Base-by-base conservation (phyloP, 2,888 invertebrate species). In the Linnaemya vulpina region DNA sequence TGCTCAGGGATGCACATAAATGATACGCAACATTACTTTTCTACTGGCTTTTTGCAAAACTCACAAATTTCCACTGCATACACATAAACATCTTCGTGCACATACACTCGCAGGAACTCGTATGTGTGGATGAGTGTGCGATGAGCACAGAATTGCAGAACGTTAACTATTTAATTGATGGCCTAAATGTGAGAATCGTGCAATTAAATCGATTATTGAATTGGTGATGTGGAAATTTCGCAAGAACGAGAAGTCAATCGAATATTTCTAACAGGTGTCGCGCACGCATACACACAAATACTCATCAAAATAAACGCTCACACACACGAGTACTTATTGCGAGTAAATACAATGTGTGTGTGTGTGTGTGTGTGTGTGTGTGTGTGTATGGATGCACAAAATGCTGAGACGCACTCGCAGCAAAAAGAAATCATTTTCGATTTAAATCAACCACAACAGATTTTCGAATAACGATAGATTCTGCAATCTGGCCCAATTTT, bases 11-110 rank as follows among this genome's bases (percentile, higher is more conserved):
- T 80, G 86, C 70, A 46, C 17, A 17, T 46, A 85, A 85, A 85
- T 85, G 85, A 82, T 85, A 85, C 85, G 81, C 85, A 74, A 85
- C 85, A 85, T 85, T 82, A 82, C 82, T 71, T 82, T 82, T 76
- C 35, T 38, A 10, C n/a, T n/a, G n/a, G n/a, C n/a, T n/a, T 62
- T 49, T 38, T 71, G 46, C 9, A 46, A 46, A 43, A 43, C 46
- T 46, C 2, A 25, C 7, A 62, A 46, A 22, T 20, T 40, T 65
- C 10, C 46, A 60, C n/a, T 55, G 38, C 10, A 40, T 20, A 40
- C 10, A 30, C 7, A 8, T 35, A 17, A 17, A 60, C 1, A 5
- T 17, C n/a, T 60, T 17, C 30, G 3, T 17, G 15, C 3, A 35
- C 11, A 40, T 11, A 13, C 11, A 40, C 40, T 11, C 40, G 15